phyloP scores from a whole-genome alignment of 2,888 invertebrate species.

The Melanotus villosus region DNA sequence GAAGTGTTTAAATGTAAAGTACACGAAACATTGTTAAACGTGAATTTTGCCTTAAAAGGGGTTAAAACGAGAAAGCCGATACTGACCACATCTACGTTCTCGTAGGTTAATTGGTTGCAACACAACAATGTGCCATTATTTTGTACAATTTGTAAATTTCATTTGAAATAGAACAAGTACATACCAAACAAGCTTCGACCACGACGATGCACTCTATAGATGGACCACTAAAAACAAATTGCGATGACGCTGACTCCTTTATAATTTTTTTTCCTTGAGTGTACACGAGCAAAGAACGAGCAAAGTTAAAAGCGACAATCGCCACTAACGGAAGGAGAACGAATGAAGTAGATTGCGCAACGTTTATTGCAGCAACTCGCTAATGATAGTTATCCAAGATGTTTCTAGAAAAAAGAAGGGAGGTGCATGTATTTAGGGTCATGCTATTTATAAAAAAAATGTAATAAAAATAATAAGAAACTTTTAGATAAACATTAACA shows the following conservation, averaged over 20 bases:
- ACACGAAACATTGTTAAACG: not conserved
- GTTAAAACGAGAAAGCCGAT: slow-evolving; percentile 3
- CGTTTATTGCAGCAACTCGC: not conserved
- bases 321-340: slow-evolving; percentile 11
- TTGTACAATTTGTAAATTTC: not conserved
- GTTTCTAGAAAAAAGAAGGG: no score
- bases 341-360: not conserved
- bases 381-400: no score
- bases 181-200: slow-evolving; percentile 44
- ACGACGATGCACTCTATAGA: slow-evolving; percentile 50
- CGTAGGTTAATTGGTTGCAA: not conserved
- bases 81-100: not conserved
- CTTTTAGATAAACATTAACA: no score
- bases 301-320: slow-evolving; percentile 33
- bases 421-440: no score
- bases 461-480: no score
- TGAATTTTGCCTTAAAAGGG: slow-evolving; percentile 10
- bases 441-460: no score
- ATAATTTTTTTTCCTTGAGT: slow-evolving; percentile 32
- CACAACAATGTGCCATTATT: not conserved
- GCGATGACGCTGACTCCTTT: slow-evolving; percentile 36
- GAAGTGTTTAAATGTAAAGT: not conserved
- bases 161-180: slow-evolving; percentile 40
- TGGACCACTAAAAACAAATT: slow-evolving; percentile 38
- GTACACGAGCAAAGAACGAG: slow-evolving; percentile 35